Conservation (phyloP, 2,113 vertebrate genomes). For the Eurypyga helias region DNA sequence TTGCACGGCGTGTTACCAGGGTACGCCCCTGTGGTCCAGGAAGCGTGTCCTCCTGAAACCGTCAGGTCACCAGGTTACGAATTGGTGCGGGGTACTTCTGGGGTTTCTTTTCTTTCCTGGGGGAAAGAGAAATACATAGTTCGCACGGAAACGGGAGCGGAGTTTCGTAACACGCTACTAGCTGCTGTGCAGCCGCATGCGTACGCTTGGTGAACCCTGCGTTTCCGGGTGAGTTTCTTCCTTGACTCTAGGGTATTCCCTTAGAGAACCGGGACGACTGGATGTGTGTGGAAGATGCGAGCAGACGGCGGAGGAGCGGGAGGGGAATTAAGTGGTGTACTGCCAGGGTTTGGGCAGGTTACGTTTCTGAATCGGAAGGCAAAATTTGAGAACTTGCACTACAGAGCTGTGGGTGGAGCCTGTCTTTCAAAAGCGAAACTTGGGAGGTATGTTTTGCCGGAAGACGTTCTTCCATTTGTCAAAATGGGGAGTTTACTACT, state of each 20-base stretch:
- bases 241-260: neutral
- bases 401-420: constrained; percentile 71
- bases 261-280: neutral
- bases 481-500: constrained; percentile 40
- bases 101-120: neutral
- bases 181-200: constrained; percentile 66
- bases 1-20: neutral
- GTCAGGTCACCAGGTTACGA: neutral
- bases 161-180: neutral
- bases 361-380: constrained; percentile 57
- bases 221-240: neutral
- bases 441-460: constrained; percentile 52
- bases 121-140: constrained; percentile 6
- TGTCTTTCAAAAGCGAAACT: constrained; percentile 65
- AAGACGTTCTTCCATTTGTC: constrained; percentile 60
- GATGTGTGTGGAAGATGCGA: neutral
- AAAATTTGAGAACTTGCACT: constrained; percentile 76
- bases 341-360: constrained; percentile 26
- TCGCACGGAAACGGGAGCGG: constrained; percentile 15
- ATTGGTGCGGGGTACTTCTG: constrained; percentile 61
- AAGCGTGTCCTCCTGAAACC: neutral
- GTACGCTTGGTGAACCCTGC: neutral
- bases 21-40: neutral
- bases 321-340: constrained; percentile 17
- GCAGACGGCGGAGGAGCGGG: neutral